A percentile compares a stretch with the other conserved stretches of the same genome.
Conservation (phyloP, 2,797 vertebrate genomes). For the Cynopterus sphinx region DNA sequence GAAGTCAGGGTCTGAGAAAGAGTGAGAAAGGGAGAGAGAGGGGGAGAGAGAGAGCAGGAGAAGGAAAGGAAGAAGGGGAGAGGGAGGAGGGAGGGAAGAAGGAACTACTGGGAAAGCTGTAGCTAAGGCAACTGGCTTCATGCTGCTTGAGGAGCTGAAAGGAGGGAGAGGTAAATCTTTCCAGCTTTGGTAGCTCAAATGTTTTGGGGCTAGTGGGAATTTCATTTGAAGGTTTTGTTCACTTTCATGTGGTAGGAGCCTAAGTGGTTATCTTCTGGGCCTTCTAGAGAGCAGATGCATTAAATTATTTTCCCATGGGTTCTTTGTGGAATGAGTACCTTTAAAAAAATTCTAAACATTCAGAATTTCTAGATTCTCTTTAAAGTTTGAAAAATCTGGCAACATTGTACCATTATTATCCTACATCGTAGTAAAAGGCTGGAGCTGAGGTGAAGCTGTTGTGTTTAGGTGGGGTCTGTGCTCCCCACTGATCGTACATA, state of each 20-base stretch:
- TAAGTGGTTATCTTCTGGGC: slow-evolving; percentile 19
- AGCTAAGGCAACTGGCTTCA: not conserved
- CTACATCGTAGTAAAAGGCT: not conserved
- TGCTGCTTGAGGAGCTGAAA: not conserved
- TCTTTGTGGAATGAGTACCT: not conserved
- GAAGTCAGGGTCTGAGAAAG: not conserved
- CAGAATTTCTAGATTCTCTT: not conserved
- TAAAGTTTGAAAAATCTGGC: not conserved
- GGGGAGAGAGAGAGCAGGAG: not conserved
- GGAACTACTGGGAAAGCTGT: not conserved
- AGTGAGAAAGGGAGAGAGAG: not conserved
- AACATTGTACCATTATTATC: not conserved
- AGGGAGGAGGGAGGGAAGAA: not conserved
- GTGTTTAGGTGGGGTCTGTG: not conserved
- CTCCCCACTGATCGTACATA: accelerated
- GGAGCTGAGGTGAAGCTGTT: not conserved
- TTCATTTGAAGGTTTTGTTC: not conserved
- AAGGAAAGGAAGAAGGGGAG: not conserved
- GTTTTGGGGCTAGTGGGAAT: not conserved
- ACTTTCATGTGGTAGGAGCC: slow-evolving; percentile 16
- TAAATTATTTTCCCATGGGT: not conserved
- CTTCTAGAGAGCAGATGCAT: slow-evolving; percentile 22
- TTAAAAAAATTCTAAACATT: not conserved
- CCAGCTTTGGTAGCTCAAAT: not conserved
- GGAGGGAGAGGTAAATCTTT: not conserved